These are phyloP conservation scores for Hartigia nigra DNA, from an alignment of 2,888 invertebrate species.

Conservation along the genomic window DNA sequence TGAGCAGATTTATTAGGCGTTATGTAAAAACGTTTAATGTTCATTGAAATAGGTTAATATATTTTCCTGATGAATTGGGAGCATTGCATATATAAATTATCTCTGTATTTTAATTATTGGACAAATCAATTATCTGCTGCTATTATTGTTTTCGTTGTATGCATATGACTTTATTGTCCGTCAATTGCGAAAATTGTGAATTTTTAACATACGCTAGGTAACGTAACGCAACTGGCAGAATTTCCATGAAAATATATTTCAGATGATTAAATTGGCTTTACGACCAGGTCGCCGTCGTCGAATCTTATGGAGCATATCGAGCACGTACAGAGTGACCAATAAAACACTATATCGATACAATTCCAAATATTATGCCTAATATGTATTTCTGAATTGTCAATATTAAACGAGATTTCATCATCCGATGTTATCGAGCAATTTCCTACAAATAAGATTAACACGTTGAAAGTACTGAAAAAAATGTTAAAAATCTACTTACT, in stretches of 20 bases:
- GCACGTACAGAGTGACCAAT: neutral
- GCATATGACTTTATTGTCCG: neutral
- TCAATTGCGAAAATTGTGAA: neutral
- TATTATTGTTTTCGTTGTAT: neutral
- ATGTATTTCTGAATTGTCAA: neutral
- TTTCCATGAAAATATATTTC: neutral
- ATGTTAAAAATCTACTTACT: neutral
- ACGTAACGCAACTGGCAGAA: neutral
- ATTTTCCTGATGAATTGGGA: neutral
- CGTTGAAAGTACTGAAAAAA: neutral
- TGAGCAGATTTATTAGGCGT: neutral
- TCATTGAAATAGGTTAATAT: neutral
- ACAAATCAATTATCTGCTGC: neutral
- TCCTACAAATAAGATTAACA: neutral
- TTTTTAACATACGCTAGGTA: neutral
- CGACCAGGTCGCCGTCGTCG: neutral
- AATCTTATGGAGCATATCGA: neutral
- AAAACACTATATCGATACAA: neutral
- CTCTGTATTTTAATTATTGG: neutral
- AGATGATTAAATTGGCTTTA: neutral
- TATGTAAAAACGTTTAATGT: neutral
- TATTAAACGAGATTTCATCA: neutral
- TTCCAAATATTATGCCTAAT: neutral
- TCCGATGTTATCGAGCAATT: neutral
- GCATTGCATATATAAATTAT: neutral